Base-by-base conservation (phyloP, 2,113 vertebrate species). In the Ramphastos sulfuratus region DNA sequence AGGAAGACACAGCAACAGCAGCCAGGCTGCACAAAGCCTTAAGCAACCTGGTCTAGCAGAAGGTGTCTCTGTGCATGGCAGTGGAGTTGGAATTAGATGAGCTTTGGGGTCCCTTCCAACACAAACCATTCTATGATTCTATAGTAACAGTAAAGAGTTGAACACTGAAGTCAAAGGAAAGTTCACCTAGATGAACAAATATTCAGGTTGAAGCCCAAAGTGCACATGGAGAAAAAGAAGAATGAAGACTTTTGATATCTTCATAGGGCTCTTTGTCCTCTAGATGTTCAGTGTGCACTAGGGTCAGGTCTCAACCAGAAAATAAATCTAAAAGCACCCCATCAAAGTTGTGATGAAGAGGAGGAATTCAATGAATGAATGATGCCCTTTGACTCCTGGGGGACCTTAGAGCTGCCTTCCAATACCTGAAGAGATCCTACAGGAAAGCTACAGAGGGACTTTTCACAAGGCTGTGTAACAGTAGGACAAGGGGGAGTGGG, bases 281-380 rank as follows among this genome's bases (percentile, higher is more conserved):
- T 21, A 12, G 23, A 11, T 15, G 4, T 35, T 78, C 39, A 2
- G 0, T 1, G 2, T 1, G 5, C 1, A 0, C 55, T 28, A 1
- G 0, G 16, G 25, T 65, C 44, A 23, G 60, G 39, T 3, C 42
- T 55, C 13, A 24, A 37, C 15, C 15, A n/a, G 71, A 58, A 31
- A 46, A 85, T n/a, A 8, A 42, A 52, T 58, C 28, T 16, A 72
- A n/a, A 71, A 83, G 15, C 28, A 25, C 28, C 9, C 59, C 11
- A 23, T 7, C 39, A n/a, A 79, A 73, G 39, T 9, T 15, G 3
- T 1, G 23, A 16, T 20, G 18, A 54, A 18, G 17, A 73, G 39
- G 27, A 87, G 20, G 28, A 52, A 30, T 30, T 48, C 7, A 10
- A 55, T 15, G 13, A 39, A 31, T 2, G 35, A 73, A 7, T 0